Base-by-base conservation (phyloP, 1,140 invertebrate genomes). In the Limonius californicus region DNA sequence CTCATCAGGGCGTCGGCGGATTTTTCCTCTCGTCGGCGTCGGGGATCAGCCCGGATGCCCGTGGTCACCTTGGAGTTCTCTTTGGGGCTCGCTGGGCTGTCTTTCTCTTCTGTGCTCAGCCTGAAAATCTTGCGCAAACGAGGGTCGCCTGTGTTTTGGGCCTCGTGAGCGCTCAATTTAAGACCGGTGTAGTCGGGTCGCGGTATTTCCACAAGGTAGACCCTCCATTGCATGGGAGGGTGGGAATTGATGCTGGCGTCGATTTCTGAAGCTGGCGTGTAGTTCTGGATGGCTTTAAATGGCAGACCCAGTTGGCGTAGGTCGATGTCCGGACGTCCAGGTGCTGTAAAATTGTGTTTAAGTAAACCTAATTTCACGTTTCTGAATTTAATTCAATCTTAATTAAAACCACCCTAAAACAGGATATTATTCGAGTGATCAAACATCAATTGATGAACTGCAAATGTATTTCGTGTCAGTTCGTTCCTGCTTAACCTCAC, bases 201-300 rank as follows among this genome's bases (percentile, higher is more conserved):
- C 0, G 89, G 87, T 66, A 90, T 85, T 59, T 86, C 84, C 16
- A 91, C 84, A 2, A 84, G 74, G 30, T 82, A 57, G 19, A 82
- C 80, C 72, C 86, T 87, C 78, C 88, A 93, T 0, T 76, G 66
- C 23, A 91, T 85, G 0, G 87, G 87, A 0, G 85, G 83, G 77
- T 93, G 90, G 53, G 87, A 88, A 21, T 84, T 85, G 23, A 90
- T 82, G 9, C 89, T 90, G 4, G 88, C 91, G 71, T 92, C 87
- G 57, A 94, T 92, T 79, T 94, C 91, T 0, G 85, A 90, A 23
- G 91, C 90, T 1, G 91, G 89, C 14, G 87, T 82, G 66, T 91
- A 91, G 61, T 90, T 85, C 12, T 87, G 86, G 68, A 78, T 75
- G 0, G 88, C 85, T 73, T 91, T 89, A 66, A 92, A 91, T 1